Evolutionary conservation across 2,113 vertebrate species (phyloP), one percentile per base, ranked within the genome.

Genomic region (Etia nguti): DNA sequence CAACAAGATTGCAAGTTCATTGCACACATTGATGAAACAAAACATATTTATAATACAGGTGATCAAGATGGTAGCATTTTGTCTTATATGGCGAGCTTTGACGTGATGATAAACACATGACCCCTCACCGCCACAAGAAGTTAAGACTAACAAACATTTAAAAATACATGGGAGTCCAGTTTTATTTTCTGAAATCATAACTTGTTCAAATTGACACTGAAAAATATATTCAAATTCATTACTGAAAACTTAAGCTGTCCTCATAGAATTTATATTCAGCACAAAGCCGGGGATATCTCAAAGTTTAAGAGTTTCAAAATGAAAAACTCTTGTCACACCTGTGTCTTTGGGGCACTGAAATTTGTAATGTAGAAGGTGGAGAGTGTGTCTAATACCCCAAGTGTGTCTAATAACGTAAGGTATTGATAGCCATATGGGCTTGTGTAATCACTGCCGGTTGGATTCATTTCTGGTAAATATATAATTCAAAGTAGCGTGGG

Each of bases 381-480:
- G 81, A 86, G 90, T 81, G 92, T 93, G 94, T 93, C 88, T 90
- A 94, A 92, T 89, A 87, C 62, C 56, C 54, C 2, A 11, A 92
- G 93, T 91, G 94, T 92, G 89, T 92, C 92, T 94, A 94, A 95
- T 95, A 94, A 91, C 84, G 86, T 57, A 85, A 87, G 92, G 85
- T 89, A 89, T 92, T 89, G 92, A 93, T 95, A 92, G 89, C 94
- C 93, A 92, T 94, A 93, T 90, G 95, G 94, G 93, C 86, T 60
- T 60, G 87, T 90, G 86, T 93, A 95, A 95, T 95, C 95, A 92
- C 94, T 79, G 85, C 90, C 34, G 90, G 68, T 90, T 92, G 93
- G 90, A 94, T 93, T 93, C 88, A 90, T 95, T 95, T 93, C 88
- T 46, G 29, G 92, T 95, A 94, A 95, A 96, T 95, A 94, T 96